A percentile compares a stretch with the other conserved stretches of the same genome.
phyloP scores from a whole-genome alignment of 2,888 invertebrate genomes.

The Aelia acuminata region DNA sequence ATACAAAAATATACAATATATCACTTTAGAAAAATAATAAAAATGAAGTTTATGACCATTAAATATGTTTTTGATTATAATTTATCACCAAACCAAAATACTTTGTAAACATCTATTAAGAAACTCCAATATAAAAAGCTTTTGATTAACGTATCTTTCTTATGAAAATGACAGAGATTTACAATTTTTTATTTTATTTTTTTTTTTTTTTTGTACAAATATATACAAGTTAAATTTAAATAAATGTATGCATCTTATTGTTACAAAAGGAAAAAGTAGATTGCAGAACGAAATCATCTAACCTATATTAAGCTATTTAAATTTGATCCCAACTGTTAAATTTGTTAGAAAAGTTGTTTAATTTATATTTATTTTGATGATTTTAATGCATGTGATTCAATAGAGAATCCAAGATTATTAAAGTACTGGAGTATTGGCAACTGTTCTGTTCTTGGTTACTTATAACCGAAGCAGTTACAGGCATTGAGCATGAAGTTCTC shows the following conservation, averaged over 20 bases:
- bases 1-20: slow-evolving; percentile 21
- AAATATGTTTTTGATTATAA: not conserved
- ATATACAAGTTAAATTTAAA: not conserved
- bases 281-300: not conserved
- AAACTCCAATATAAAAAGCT: not conserved
- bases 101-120: not conserved
- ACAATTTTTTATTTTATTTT: not conserved
- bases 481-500: not conserved
- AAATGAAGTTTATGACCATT: not conserved
- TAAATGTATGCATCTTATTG: too few species aligned
- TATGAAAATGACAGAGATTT: not conserved
- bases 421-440: not conserved
- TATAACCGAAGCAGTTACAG: not conserved
- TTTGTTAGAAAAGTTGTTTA: not conserved
- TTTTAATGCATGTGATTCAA: not conserved
- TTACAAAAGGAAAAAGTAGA: too few species aligned
- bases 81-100: not conserved
- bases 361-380: not conserved
- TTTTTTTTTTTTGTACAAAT: too few species aligned
- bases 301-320: not conserved
- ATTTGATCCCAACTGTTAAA: not conserved
- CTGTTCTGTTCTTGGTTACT: not conserved
- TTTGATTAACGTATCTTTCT: not conserved
- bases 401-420: not conserved
- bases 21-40: not conserved